Conservation (phyloP, 2,797 vertebrate genomes). For the Sebastes vulpes region DNA sequence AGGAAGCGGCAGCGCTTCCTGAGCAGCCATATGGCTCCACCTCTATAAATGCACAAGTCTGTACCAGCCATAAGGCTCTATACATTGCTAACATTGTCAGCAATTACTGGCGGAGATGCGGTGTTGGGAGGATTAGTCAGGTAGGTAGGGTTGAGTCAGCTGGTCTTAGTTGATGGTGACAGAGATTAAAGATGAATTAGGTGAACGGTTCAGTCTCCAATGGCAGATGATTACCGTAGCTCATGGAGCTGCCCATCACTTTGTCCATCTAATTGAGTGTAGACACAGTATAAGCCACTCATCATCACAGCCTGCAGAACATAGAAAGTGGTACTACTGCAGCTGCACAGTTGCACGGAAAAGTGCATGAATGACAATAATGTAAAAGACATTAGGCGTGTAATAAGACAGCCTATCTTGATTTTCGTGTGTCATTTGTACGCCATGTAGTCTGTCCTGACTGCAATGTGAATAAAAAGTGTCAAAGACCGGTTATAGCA, state of each 20-base stretch:
- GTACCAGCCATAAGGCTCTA: background rate
- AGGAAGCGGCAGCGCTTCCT: slow-evolving; percentile 13
- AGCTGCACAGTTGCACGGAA: background rate
- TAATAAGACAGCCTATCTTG: too few species aligned
- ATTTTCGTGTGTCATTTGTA: too few species aligned
- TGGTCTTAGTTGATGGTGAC: slow-evolving; percentile 31
- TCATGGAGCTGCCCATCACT: background rate
- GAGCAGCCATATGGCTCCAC: slow-evolving; percentile 2
- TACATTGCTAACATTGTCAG: background rate
- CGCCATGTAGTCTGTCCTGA: too few species aligned
- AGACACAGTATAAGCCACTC: slow-evolving; percentile 5
- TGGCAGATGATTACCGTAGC: slow-evolving; percentile 5
- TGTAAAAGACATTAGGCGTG: too few species aligned
- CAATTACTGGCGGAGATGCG: slow-evolving; percentile 28
- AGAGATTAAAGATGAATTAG: slow-evolving; percentile 45
- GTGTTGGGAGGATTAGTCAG: slow-evolving; percentile 48
- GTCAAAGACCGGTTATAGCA: too few species aligned
- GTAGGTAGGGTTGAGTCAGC: slow-evolving; percentile 52
- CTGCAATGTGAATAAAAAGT: too few species aligned
- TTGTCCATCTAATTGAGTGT: background rate
- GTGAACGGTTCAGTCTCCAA: slow-evolving; percentile 2
- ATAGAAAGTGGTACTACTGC: background rate
- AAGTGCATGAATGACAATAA: too few species aligned
- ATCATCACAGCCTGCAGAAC: background rate
- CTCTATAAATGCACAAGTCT: slow-evolving; percentile 15